Evolutionary conservation across 2,888 invertebrate species (phyloP).

Genomic region (Acanthosepion esculentum): DNA sequence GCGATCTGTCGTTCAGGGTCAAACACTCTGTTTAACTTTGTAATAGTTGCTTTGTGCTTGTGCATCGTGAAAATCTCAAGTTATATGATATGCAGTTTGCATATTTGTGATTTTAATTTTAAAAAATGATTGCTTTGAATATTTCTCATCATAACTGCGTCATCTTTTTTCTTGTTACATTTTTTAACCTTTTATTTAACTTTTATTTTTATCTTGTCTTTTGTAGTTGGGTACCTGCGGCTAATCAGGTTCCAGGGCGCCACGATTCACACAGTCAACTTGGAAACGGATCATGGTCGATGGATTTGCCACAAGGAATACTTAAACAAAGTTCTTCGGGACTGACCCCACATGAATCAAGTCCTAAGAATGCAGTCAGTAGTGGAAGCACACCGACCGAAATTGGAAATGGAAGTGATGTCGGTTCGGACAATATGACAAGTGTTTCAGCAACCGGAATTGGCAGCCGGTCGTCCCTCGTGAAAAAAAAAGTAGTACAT

Average conservation of each 20-base stretch:
- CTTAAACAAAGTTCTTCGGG: constrained; percentile 40
- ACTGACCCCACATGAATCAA: background rate
- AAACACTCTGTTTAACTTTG: too few relatives aligned
- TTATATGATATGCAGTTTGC: too few relatives aligned
- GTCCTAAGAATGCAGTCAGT: background rate
- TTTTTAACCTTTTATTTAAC: background rate
- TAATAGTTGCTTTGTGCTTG: too few relatives aligned
- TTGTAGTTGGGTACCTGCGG: constrained; percentile 46
- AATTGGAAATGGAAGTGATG: constrained; percentile 40
- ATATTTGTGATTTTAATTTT: too few relatives aligned
- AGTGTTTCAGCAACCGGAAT: constrained; percentile 44
- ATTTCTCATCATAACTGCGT: background rate
- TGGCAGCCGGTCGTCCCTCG: constrained; percentile 13
- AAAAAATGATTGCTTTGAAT: background rate
- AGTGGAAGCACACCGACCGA: constrained; percentile 34
- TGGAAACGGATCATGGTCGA: background rate
- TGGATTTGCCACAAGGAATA: constrained; percentile 45
- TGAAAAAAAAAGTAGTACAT: constrained; percentile 33
- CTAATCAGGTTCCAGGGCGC: background rate
- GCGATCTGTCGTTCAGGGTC: too few relatives aligned
- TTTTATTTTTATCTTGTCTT: background rate
- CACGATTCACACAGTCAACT: background rate
- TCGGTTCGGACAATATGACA: constrained; percentile 44
- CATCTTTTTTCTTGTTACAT: background rate
- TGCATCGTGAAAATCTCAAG: too few relatives aligned